Base-by-base conservation (phyloP, 2,888 invertebrate species). In the Macrophya annulata region DNA sequence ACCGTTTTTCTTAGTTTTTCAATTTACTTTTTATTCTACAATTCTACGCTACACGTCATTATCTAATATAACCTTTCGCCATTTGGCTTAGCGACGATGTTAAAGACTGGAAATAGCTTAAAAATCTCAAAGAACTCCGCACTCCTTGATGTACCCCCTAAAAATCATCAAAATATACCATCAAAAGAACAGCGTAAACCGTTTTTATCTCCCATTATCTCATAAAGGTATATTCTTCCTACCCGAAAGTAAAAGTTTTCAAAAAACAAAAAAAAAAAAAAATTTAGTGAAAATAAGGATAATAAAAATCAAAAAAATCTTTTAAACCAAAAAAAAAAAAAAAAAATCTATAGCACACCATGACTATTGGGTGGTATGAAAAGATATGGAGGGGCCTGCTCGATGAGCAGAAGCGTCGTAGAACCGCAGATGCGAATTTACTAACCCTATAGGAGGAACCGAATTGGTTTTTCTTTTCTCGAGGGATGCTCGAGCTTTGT, bases 1-100 rank as follows among this genome's bases (percentile, higher is more conserved):
- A 45, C 68, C 71, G 48, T 21, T 82, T 76, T 84, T 84, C 37
- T 82, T 21, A 25, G 45, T 81, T 71, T 81, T 74, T 85, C 74
- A 51, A 55, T 85, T 81, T 76, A 21, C 31, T 77, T 79, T 81
- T 85, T 51, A 21, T 71, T 45, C 84, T 31, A 43, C 59, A 51
- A 21, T 45, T 43, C 81, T 65, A 72, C 51, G 25, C 65, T 37
- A 71, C 40, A 45, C 59, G 48, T 68, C 83, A 48, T 83, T 83
- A 83, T 68, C 68, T 71, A 83, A 83, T 83, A 83, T 68, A 25
- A 40, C 83, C n/a, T 48, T 40, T 25, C 55, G 37, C 10, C 51
- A 31, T 6, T 37, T 45, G 21, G 43, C 12, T 45, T 5, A 8
- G 21, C 45, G 74, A 21, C 21, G 43, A 45, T 43, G 1, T 6